Evolutionary conservation across 2,888 invertebrate species (phyloP).

Genomic region (Heliconius cydno): DNA sequence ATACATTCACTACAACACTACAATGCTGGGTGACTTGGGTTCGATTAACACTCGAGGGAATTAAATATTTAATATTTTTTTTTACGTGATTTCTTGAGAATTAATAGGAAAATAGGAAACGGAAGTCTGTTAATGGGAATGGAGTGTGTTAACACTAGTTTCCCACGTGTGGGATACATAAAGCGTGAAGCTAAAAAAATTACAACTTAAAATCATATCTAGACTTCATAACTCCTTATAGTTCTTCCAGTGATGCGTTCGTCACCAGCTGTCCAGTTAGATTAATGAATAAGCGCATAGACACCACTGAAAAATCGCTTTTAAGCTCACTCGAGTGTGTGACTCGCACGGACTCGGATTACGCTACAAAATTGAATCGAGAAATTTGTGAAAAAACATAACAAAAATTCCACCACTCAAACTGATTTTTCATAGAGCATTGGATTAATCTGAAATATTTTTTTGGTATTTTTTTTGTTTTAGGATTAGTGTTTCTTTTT

Average conservation of each 20-base stretch:
- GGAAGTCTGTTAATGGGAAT: too few species aligned
- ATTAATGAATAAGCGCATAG: constrained; percentile 50
- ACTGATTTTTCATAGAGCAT: constrained; percentile 8
- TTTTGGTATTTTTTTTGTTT: background rate
- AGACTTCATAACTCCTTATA: constrained; percentile 27
- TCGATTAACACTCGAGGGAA: too few species aligned
- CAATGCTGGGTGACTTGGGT: too few species aligned
- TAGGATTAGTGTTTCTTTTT: background rate
- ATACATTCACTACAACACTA: too few species aligned
- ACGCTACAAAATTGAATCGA: constrained; percentile 37
- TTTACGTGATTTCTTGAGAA: too few species aligned
- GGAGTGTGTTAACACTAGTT: too few species aligned
- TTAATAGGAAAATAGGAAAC: too few species aligned
- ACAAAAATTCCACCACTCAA: background rate
- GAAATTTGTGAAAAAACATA: constrained; percentile 28
- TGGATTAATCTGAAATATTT: background rate
- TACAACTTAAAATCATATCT: constrained; percentile 12
- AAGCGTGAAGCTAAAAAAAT: background rate
- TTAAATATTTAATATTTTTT: too few species aligned
- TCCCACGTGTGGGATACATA: too few species aligned
- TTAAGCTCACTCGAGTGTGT: constrained; percentile 43
- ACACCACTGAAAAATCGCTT: constrained; percentile 49
- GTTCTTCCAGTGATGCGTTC: constrained; percentile 49
- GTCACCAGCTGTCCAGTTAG: constrained; percentile 51
- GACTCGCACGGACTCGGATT: constrained; percentile 40